Percentiles rank a stretch among this genome's conserved stretches.
These are phyloP conservation scores for Ichneumoninae sp. DNA, from an alignment of 2,888 invertebrate species.

Conservation along the genomic window DNA sequence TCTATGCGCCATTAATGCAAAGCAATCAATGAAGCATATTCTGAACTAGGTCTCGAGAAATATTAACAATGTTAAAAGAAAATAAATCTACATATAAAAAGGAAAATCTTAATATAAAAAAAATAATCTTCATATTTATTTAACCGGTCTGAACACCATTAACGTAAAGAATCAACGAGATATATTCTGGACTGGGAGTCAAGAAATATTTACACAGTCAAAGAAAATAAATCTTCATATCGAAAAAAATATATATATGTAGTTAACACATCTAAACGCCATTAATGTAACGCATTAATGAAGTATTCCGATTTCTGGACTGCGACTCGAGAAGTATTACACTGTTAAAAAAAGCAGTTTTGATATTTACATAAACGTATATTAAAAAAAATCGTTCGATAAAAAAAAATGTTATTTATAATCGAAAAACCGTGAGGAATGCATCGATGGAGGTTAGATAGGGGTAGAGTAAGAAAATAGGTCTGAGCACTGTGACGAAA, in stretches of 20 bases:
- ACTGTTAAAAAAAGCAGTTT: no score
- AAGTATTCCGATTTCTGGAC: no score
- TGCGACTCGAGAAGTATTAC: no score
- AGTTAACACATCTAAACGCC: slow-evolving; percentile 9
- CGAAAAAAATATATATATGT: no score
- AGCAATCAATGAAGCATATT: neutral
- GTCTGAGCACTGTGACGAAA: slow-evolving; percentile 1
- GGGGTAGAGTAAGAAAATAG: neutral
- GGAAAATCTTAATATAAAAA: no score
- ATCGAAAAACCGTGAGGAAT: neutral
- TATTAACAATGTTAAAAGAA: no score
- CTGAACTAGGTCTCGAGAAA: neutral
- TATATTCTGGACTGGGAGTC: no score
- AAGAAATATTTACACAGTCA: no score
- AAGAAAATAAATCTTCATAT: no score
- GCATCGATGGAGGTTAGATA: neutral
- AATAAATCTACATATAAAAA: no score
- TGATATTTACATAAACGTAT: neutral
- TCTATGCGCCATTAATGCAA: neutral
- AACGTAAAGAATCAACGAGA: neutral
- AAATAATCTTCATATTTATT: no score
- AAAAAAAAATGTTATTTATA: neutral
- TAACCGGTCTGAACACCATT: slow-evolving; percentile 15
- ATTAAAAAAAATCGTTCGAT: neutral
- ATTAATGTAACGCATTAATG: neutral